Evolutionary conservation across 2,113 vertebrate genomes (phyloP), one percentile per base, ranked within the genome.

Genomic region (Gambusia affinis): DNA sequence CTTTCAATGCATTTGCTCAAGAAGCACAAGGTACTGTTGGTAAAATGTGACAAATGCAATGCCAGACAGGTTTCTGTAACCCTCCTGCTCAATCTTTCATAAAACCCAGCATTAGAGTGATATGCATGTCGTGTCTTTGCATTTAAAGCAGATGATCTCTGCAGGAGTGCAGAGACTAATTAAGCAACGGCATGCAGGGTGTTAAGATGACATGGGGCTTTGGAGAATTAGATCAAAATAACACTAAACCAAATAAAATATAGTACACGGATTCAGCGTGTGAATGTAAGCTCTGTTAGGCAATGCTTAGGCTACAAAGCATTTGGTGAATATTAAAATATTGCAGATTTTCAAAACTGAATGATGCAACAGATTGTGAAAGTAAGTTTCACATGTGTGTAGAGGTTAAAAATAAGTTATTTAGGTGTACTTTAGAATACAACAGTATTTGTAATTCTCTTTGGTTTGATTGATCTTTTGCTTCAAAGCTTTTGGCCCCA

Each of bases 111-210:
- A 78, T 83, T 84, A 70, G 63, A 57, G 73, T 73, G 79, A 73
- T 79, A 61, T 51, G 51, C 63, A 63, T 77, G 83, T 57, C 37
- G 44, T 69, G 67, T 27, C 70, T 72, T 73, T 85, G 82, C 72
- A 77, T 86, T 77, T 69, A 72, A 78, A 83, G 69, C 77, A 65
- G 76, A 74, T 28, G 12, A 64, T 82, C 78, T 79, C 88, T 27
- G 64, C 73, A 83, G 77, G 82, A 82, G 79, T 35, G 33, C 75
- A 79, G 76, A 73, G 60, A 65, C 73, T 88, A 90, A 90, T 89
- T 87, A 89, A 88, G 72, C 27, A 19, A 30, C 4, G 8, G 31
- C n/a, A 35, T 80, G 84, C 82, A 86, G 82, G 84, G 76, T 64
- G 60, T 84, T 80, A 70, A 80, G 86, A 89, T 73, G 82, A 83